These are phyloP conservation scores for Luehdorfia chinensis DNA, from an alignment of 1,140 invertebrate genomes.

Conservation along the genomic window DNA sequence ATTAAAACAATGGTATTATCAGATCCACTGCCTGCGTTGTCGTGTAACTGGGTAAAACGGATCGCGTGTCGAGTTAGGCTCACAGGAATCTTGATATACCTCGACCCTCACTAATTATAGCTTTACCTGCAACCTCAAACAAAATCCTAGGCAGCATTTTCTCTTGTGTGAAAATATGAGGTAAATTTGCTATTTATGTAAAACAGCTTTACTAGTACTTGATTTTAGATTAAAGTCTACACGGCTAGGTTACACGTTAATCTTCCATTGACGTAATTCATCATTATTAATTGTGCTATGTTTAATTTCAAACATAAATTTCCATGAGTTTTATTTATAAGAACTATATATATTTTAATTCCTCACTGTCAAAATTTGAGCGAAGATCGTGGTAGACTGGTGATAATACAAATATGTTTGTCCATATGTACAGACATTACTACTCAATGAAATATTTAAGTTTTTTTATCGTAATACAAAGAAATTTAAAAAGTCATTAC, in stretches of 20 bases:
- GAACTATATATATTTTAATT: too few species aligned
- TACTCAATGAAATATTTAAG: too few species aligned
- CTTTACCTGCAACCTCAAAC: slow-evolving; percentile 37
- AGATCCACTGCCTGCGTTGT: slow-evolving; percentile 41
- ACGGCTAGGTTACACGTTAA: not conserved
- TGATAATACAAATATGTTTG: too few species aligned
- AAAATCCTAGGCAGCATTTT: slow-evolving; percentile 22
- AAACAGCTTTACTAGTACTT: too few species aligned
- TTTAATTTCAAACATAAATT: too few species aligned
- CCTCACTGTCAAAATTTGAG: too few species aligned
- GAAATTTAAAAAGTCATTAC: too few species aligned
- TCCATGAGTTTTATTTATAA: too few species aligned
- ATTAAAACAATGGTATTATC: slow-evolving; percentile 46
- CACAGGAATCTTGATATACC: slow-evolving; percentile 54
- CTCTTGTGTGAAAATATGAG: slow-evolving; percentile 14
- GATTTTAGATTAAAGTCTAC: slow-evolving; percentile 3
- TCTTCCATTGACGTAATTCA: slow-evolving; percentile 3
- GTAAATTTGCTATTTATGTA: slow-evolving; percentile 6
- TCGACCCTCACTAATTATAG: slow-evolving; percentile 55
- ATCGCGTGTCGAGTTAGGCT: slow-evolving; percentile 49
- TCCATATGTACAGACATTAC: too few species aligned
- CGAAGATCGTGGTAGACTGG: too few species aligned
- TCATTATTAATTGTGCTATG: too few species aligned
- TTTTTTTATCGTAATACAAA: too few species aligned
- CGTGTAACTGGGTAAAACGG: slow-evolving; percentile 42